phyloP scores from a whole-genome alignment of 2,113 vertebrate species.

The Rallus limicola region DNA sequence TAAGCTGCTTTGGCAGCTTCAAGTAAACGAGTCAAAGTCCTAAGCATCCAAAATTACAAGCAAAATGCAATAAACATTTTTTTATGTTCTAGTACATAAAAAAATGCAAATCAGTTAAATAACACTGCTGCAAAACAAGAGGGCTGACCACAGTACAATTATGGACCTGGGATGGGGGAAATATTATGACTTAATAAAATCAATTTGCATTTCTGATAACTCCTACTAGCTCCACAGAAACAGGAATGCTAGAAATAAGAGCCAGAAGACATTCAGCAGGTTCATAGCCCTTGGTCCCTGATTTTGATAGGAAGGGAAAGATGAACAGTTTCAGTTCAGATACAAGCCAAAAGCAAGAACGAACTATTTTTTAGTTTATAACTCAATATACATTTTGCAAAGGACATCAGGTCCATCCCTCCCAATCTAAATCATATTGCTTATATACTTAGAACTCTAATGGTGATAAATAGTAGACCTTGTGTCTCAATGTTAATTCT shows the following conservation, averaged over 20 bases:
- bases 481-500: background rate
- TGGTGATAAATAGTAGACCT: background rate
- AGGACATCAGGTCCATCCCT: background rate
- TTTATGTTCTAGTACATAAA: background rate
- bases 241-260: background rate
- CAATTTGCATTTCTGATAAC: background rate
- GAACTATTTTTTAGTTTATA: background rate
- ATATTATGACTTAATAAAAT: background rate
- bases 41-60: background rate
- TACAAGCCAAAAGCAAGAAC: background rate
- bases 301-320: background rate
- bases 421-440: background rate
- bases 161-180: background rate
- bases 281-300: background rate
- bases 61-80: background rate
- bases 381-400: background rate
- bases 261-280: background rate
- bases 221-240: background rate
- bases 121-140: background rate
- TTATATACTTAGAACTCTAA: background rate
- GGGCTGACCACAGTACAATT: background rate
- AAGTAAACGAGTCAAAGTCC: background rate
- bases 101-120: background rate
- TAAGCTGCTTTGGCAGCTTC: background rate
- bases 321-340: background rate